Conservation (phyloP, 2,113 vertebrate species). For the human (Homo sapiens) region DNA sequence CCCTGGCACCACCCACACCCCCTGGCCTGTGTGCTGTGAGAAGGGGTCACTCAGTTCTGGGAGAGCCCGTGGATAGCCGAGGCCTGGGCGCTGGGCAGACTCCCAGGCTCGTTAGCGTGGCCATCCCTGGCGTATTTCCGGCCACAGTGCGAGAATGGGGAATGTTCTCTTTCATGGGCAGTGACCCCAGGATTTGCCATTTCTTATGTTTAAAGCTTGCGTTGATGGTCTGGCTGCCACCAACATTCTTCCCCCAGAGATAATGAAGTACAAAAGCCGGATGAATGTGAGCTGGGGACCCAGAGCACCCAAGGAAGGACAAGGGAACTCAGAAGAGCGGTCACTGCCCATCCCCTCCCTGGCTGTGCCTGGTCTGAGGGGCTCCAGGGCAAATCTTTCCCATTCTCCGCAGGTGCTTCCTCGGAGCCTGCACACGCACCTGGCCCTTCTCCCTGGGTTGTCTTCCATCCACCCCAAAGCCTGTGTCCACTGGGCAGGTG, state of each 20-base stretch:
- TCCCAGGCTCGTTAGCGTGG: not conserved
- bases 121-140: not conserved
- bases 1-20: not conserved
- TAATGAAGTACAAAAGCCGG: accelerated
- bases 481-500: accelerated
- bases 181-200: not conserved
- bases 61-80: accelerated
- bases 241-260: not conserved
- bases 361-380: not conserved
- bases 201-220: not conserved
- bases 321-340: not conserved
- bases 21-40: not conserved
- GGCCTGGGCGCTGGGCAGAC: not conserved
- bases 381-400: accelerated
- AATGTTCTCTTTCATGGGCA: not conserved
- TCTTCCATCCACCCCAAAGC: not conserved
- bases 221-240: accelerated
- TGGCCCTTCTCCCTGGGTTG: not conserved
- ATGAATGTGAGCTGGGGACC: accelerated
- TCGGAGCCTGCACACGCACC: not conserved
- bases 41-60: not conserved
- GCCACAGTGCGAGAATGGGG: not conserved
- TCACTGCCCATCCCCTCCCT: accelerated
- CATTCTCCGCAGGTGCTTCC: not conserved
- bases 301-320: not conserved